Conservation (phyloP, 2,113 vertebrate species). For the Chloropsis cyanopogon region DNA sequence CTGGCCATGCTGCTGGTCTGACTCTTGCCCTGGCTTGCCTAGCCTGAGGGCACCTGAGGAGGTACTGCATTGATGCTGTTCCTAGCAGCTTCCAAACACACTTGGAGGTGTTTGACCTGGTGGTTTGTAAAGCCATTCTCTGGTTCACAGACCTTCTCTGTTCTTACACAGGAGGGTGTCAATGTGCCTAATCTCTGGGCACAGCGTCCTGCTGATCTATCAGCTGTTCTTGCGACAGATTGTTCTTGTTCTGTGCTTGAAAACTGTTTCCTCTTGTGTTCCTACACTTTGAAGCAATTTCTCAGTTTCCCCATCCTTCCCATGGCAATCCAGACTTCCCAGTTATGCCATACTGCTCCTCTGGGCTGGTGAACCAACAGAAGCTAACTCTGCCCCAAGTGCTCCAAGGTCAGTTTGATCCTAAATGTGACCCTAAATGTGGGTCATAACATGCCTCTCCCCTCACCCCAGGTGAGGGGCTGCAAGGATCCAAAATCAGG, state of each 20-base stretch:
- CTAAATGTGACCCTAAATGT: neutral
- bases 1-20: neutral
- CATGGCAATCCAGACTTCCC: neutral
- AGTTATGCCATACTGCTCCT: neutral
- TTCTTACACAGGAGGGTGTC: neutral
- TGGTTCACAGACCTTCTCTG: neutral
- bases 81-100: neutral
- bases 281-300: neutral
- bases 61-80: neutral
- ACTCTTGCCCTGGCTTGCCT: fast-evolving
- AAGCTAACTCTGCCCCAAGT: neutral
- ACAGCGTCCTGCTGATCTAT: neutral
- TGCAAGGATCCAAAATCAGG: neutral
- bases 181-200: neutral
- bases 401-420: neutral
- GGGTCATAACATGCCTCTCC: neutral
- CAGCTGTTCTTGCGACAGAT: neutral
- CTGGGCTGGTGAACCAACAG: neutral
- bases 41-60: neutral
- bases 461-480: neutral
- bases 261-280: neutral
- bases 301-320: neutral
- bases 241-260: neutral
- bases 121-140: neutral
- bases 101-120: neutral